Evolutionary conservation across 2,113 vertebrate genomes (phyloP).

Genomic region (Kryptolebias marmoratus): DNA sequence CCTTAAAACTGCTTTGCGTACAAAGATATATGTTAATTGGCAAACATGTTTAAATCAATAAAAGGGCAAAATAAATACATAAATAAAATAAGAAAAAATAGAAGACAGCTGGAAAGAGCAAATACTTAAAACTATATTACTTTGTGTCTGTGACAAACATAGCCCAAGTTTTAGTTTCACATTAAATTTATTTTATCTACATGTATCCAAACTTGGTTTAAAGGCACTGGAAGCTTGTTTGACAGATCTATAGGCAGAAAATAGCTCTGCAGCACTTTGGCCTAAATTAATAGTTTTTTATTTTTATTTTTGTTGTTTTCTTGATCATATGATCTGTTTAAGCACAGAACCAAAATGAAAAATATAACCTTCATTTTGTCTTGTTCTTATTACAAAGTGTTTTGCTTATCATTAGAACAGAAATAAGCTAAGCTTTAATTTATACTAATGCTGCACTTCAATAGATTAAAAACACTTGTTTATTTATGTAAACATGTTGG

Average conservation of each 20-base stretch:
- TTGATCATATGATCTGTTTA: no score
- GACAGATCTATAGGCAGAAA: not conserved
- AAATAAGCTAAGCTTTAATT: not conserved
- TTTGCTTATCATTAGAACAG: no score
- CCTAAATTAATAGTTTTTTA: not conserved
- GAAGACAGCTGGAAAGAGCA: not conserved
- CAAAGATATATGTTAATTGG: not conserved
- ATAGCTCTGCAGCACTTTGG: not conserved
- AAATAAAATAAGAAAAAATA: not conserved
- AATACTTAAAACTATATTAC: no score
- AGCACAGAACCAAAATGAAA: no score
- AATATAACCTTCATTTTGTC: no score
- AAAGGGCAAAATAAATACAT: not conserved
- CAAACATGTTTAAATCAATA: not conserved
- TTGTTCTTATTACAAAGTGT: no score
- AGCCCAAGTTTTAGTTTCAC: not conserved
- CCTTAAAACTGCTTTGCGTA: not conserved
- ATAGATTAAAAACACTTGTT: no score
- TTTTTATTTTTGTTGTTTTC: not conserved
- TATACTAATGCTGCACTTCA: not conserved
- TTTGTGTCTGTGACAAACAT: no score
- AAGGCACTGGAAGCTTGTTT: not conserved
- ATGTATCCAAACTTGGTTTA: not conserved
- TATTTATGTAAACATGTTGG: no score
- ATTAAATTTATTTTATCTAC: not conserved